phyloP scores from a whole-genome alignment of 2,888 invertebrate genomes.

The Ashinkailepas kermadecensis region DNA sequence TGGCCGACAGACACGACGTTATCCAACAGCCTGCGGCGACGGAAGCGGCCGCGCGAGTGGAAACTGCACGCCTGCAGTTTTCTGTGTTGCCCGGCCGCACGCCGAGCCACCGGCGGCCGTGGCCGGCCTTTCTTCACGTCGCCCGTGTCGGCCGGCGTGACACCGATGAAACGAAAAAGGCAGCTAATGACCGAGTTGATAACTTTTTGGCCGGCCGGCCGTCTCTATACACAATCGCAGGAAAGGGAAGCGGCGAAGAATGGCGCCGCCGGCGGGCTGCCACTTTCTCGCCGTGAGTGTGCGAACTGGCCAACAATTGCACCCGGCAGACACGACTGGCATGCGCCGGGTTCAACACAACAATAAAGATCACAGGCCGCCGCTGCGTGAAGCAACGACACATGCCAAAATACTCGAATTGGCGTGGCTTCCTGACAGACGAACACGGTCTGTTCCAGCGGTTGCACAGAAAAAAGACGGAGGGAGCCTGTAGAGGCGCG shows the following conservation, averaged over 20 bases:
- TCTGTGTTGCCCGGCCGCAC: not conserved
- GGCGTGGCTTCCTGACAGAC: too few species aligned
- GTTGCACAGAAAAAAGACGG: too few species aligned
- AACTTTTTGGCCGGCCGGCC: not conserved
- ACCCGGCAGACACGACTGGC: not conserved
- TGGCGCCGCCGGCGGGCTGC: not conserved
- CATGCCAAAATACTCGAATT: too few species aligned
- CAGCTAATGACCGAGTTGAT: not conserved
- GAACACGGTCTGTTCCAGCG: too few species aligned
- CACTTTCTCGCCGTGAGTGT: not conserved
- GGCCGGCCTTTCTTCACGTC: not conserved
- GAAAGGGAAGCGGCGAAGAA: not conserved
- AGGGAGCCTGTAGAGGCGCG: too few species aligned
- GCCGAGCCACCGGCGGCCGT: not conserved
- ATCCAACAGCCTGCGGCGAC: not conserved
- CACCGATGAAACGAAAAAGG: not conserved
- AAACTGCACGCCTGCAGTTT: not conserved
- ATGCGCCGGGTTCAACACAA: too few species aligned
- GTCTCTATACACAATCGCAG: not conserved
- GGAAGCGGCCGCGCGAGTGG: not conserved
- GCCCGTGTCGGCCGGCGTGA: not conserved
- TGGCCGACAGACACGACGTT: not conserved
- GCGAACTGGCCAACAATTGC: not conserved
- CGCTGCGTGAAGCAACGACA: too few species aligned
- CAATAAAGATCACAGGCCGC: too few species aligned